Evolutionary conservation across 2,888 invertebrate species (phyloP).

Genomic region (Branchellion lobata): DNA sequence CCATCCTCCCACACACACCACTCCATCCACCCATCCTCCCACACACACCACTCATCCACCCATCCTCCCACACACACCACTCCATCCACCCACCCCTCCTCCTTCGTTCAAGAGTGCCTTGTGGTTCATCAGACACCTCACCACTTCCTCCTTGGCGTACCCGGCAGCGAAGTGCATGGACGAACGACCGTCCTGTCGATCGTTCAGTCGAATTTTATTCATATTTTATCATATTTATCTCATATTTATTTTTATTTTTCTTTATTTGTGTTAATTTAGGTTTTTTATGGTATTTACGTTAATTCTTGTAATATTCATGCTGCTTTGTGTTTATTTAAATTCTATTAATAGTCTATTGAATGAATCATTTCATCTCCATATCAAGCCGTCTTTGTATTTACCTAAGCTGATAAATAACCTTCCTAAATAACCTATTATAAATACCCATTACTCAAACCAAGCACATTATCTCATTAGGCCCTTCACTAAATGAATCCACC

Average conservation of each 20-base stretch:
- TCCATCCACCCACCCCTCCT: constrained; percentile 78
- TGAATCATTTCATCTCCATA: too few relatives aligned
- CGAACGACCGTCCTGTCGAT: constrained; percentile 86
- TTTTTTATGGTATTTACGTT: not conserved
- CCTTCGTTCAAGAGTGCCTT: constrained; percentile 87
- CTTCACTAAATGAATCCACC: too few relatives aligned
- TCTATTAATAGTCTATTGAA: too few relatives aligned
- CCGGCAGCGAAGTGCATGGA: constrained; percentile 90
- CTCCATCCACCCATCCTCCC: not conserved
- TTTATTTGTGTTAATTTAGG: too few relatives aligned
- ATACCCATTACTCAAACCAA: too few relatives aligned
- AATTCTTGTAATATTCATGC: not conserved
- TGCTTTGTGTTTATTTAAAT: too few relatives aligned
- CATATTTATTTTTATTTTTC: too few relatives aligned
- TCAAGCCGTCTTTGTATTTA: too few relatives aligned
- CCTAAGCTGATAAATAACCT: too few relatives aligned
- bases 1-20: constrained; percentile 1
- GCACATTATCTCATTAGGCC: too few relatives aligned
- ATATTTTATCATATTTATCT: not conserved
- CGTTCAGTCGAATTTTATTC: not conserved
- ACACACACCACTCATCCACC: not conserved
- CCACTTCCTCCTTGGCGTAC: constrained; percentile 90
- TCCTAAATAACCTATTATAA: too few relatives aligned
- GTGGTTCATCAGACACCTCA: constrained; percentile 82
- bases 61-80: not conserved